A percentile compares a stretch with the other conserved stretches of the same genome.
Conservation (phyloP, 2,888 invertebrate species). For the Brenthis daphne region DNA sequence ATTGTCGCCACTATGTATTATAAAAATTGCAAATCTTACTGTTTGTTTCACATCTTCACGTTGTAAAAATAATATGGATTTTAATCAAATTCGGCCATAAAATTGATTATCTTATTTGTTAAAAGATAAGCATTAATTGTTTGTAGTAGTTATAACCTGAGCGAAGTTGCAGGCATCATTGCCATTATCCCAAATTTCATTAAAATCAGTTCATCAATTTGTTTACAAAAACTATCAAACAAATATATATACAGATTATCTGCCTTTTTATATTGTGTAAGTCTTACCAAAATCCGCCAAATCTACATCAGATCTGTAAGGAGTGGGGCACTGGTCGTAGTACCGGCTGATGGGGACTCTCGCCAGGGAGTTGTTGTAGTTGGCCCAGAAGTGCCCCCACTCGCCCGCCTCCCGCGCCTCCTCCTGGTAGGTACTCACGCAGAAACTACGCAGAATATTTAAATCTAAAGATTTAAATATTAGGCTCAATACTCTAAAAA, state of each 20-base stretch:
- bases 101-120: too few relatives aligned
- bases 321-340: conserved; percentile 75
- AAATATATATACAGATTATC: not conserved
- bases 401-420: conserved; percentile 55
- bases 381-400: conserved; percentile 73
- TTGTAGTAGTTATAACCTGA: too few relatives aligned
- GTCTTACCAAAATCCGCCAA: conserved; percentile 60
- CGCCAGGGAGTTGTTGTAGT: conserved; percentile 65
- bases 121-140: too few relatives aligned
- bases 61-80: too few relatives aligned
- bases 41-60: too few relatives aligned
- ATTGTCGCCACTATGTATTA: too few relatives aligned
- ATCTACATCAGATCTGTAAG: conserved; percentile 66
- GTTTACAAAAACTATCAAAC: not conserved
- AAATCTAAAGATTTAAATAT: not conserved
- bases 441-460: conserved; percentile 48
- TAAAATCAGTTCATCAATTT: not conserved
- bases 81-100: too few relatives aligned
- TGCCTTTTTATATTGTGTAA: not conserved
- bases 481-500: too few relatives aligned
- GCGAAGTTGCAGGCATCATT: too few relatives aligned
- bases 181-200: too few relatives aligned
- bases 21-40: too few relatives aligned
- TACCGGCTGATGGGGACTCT: conserved; percentile 57
- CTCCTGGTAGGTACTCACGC: conserved; percentile 64